Conservation (phyloP, 2,888 invertebrate genomes). For the Oxystoma pomonae region DNA sequence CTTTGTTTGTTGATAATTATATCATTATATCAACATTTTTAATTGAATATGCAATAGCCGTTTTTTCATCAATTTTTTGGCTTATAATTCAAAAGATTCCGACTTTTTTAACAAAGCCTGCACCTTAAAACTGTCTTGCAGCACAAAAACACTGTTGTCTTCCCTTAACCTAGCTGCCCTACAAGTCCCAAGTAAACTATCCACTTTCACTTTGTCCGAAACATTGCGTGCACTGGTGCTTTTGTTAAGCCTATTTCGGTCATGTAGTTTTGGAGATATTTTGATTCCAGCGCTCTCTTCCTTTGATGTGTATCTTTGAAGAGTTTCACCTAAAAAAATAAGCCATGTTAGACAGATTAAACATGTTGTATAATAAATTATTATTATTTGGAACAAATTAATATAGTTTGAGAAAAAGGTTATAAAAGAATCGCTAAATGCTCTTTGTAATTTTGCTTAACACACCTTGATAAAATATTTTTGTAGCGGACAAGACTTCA, state of each 20-base stretch:
- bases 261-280: conserved; percentile 10
- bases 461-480: no score
- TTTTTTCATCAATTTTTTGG: no score
- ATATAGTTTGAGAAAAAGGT: no score
- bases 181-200: conserved; percentile 39
- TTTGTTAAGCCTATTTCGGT: background rate
- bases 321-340: conserved; percentile 18
- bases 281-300: conserved; percentile 42
- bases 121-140: conserved; percentile 39
- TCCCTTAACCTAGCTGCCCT: conserved; percentile 42
- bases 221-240: background rate
- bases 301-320: conserved; percentile 42
- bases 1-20: no score
- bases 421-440: no score
- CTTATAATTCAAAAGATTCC: conserved; percentile 33
- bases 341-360: no score
- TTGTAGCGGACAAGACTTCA: no score
- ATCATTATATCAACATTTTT: no score
- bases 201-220: conserved; percentile 11
- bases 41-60: no score
- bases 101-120: conserved; percentile 37
- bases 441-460: no score
- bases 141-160: conserved; percentile 37
- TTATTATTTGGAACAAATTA: no score
- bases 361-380: no score